phyloP scores from a whole-genome alignment of 1,140 invertebrate genomes.

The Mycetomoellerius zeteki region DNA sequence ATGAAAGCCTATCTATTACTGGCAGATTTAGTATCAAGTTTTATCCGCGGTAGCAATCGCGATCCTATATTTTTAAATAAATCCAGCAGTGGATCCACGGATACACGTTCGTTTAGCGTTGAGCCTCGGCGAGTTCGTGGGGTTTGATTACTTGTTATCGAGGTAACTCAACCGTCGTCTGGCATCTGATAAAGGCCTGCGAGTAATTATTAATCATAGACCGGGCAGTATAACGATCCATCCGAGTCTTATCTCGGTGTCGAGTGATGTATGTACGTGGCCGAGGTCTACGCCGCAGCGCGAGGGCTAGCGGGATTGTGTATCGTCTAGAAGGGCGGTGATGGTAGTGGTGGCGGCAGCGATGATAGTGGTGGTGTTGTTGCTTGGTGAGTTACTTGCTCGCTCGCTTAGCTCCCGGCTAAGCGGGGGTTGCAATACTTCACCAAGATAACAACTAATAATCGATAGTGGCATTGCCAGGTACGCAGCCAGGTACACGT shows the following conservation, averaged over 20 bases:
- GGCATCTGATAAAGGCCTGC: conserved; percentile 84
- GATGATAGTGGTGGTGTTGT: conserved; percentile 53
- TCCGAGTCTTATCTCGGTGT: conserved; percentile 85
- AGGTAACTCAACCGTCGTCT: conserved; percentile 84
- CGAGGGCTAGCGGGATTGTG: conserved; percentile 46
- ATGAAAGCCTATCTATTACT: conserved; percentile 6
- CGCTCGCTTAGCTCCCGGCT: conserved; percentile 61
- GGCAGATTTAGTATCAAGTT: background rate
- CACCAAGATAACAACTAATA: conserved; percentile 86
- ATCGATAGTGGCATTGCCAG: conserved; percentile 83
- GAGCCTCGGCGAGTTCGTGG: conserved; percentile 55
- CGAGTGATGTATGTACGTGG: conserved; percentile 84
- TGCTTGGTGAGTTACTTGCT: conserved; percentile 74
- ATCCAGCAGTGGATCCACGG: conserved; percentile 11
- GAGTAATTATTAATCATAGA: conserved; percentile 87
- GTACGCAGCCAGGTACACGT: conserved; percentile 78
- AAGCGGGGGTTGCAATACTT: conserved; percentile 81
- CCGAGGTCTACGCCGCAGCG: conserved; percentile 63
- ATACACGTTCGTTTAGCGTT: conserved; percentile 43
- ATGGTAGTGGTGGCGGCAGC: conserved; percentile 19
- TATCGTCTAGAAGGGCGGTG: conserved; percentile 62
- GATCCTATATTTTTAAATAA: conserved; percentile 50
- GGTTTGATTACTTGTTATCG: conserved; percentile 86
- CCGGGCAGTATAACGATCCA: conserved; percentile 85
- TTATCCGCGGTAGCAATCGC: background rate